Conservation (phyloP, 2,113 vertebrate genomes). For the Hydrolagus affinis region DNA sequence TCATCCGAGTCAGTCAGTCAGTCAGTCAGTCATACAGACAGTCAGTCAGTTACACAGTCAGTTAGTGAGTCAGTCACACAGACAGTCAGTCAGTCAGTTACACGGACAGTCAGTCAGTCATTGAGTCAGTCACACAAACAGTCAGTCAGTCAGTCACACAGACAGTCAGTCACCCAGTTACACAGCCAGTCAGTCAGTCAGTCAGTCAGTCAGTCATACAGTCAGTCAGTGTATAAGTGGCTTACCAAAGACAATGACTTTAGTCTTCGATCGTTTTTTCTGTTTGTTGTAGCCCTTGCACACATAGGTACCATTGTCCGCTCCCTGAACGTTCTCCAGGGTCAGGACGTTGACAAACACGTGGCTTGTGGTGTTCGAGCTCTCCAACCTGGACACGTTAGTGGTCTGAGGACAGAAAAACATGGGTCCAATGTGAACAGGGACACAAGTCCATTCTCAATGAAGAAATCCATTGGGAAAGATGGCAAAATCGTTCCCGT, state of each 20-base stretch:
- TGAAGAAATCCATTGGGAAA: no score
- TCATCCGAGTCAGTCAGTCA: no score
- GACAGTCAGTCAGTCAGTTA: slow-evolving; percentile 7
- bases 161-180: no score
- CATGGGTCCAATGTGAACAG: background rate
- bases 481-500: no score
- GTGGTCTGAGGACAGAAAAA: slow-evolving; percentile 43
- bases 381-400: background rate
- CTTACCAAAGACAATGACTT: slow-evolving; percentile 63
- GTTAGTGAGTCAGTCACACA: slow-evolving; percentile 6
- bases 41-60: no score
- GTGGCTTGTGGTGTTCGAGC: no score
- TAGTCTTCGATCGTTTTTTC: slow-evolving; percentile 36
- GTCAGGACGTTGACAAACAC: slow-evolving; percentile 36
- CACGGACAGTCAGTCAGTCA: no score
- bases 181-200: no score
- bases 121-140: slow-evolving; percentile 6
- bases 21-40: slow-evolving; percentile 21
- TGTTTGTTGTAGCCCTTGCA: slow-evolving; percentile 50
- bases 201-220: slow-evolving; percentile 6
- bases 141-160: no score
- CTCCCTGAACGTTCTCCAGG: slow-evolving; percentile 60
- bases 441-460: no score
- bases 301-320: slow-evolving; percentile 59
- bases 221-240: no score